Base-by-base conservation (phyloP, 35 echinoderm and acorn worm genomes). In the Hemicentrotus pulcherrimus region DNA sequence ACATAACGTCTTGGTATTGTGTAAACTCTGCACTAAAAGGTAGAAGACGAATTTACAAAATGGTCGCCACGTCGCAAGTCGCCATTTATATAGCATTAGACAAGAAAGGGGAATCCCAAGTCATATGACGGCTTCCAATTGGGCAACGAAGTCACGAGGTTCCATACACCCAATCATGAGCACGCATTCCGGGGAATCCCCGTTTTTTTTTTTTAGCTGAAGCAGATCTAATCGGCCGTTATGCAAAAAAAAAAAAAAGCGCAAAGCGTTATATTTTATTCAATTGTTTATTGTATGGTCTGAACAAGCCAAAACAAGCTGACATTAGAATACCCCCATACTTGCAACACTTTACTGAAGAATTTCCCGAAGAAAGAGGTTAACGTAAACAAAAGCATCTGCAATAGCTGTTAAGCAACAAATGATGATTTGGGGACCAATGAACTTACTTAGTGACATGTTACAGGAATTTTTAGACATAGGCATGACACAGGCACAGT, bases 171-270 rank as follows among this genome's bases (percentile, higher is more conserved):
- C 88, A 90, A 90, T 90, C 32, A 90, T 9, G 12, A 19, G 32
- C 6, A 41, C 31, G 32, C 88, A 41, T 18, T 90, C n/a, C 88
- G 88, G 88, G 88, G 88, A 90, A 90, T 90, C 88, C 88, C 88
- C 32, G 65, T 19, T 6, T 5, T 22, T 65, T 70, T 28, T 70
- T 70, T n/a, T 6, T 78, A 1, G 22, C 1, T 22, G 65, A 22
- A n/a, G 65, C 19, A 28, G 61, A 28, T 41, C 35, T 3, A 41
- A 41, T 41, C 15, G 15, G 8, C 8, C 48, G 48, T 52, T 52
- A 52, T 5, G 61, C 22, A 70, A 0, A 70, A 5, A 70, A 70
- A 70, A 70, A 22, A 58, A 58, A 58, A 58, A 59, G 52, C 52
- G 0, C 52, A 10, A 2, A 9, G 16, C 5, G 16, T 1, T 0